Evolutionary conservation across 2,888 invertebrate species (phyloP).

Genomic region (Dilophus febrilis): DNA sequence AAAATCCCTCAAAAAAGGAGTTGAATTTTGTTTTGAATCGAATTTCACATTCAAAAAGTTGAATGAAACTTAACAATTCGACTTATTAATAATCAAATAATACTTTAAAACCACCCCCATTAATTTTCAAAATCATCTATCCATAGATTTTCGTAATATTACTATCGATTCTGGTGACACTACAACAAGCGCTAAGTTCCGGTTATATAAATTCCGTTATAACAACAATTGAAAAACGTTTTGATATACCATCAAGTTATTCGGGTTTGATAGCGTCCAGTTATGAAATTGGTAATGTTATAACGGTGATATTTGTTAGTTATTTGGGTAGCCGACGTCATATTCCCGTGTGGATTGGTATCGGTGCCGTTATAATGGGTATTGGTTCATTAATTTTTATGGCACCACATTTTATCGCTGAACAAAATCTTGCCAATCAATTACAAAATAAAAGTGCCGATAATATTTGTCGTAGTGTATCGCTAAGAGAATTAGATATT

Average conservation of each 20-base stretch:
- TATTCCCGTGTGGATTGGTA: constrained; percentile 89
- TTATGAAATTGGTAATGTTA: constrained; percentile 89
- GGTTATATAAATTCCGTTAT: constrained; percentile 91
- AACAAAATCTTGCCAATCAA: constrained; percentile 52
- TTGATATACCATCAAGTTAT: constrained; percentile 83
- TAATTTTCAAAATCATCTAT: not conserved
- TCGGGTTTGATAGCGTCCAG: constrained; percentile 87
- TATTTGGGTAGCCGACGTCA: constrained; percentile 84
- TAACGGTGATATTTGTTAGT: constrained; percentile 89
- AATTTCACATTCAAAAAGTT: too few relatives aligned
- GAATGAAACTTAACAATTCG: too few relatives aligned
- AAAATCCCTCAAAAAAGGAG: too few relatives aligned
- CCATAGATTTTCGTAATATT: constrained; percentile 73
- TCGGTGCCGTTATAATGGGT: constrained; percentile 83
- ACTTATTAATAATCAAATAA: too few relatives aligned
- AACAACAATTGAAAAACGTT: constrained; percentile 90
- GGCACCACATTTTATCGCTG: constrained; percentile 80
- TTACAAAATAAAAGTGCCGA: constrained; percentile 52
- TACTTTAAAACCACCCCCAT: too few relatives aligned
- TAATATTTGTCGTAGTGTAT: constrained; percentile 62
- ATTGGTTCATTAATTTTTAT: constrained; percentile 84
- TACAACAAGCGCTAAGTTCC: constrained; percentile 79
- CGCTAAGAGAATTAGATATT: constrained; percentile 55
- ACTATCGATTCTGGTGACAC: constrained; percentile 73
- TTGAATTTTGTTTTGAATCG: not conserved